Evolutionary conservation across 2,888 invertebrate species (phyloP).

Genomic region (Actias luna): DNA sequence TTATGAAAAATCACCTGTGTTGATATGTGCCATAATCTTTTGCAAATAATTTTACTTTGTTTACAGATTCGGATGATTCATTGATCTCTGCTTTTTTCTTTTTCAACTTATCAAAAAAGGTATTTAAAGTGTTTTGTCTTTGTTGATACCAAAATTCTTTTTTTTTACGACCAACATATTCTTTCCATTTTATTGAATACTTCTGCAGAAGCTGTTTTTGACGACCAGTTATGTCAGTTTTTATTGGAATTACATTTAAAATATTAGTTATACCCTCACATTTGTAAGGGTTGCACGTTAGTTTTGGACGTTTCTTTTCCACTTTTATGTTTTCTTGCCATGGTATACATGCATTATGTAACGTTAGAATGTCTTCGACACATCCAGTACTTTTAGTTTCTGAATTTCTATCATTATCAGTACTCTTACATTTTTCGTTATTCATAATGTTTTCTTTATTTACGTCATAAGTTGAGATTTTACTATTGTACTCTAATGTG

Average conservation of each 20-base stretch:
- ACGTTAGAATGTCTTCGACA: neutral
- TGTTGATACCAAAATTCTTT: slow-evolving; percentile 48
- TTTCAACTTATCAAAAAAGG: slow-evolving; percentile 66
- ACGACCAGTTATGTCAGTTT: slow-evolving; percentile 42
- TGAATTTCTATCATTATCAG: slow-evolving; percentile 21
- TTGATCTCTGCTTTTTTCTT: slow-evolving; percentile 53
- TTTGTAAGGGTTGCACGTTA: slow-evolving; percentile 14
- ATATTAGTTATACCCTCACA: slow-evolving; percentile 37
- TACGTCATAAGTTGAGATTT: neutral
- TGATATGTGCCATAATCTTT: slow-evolving; percentile 69
- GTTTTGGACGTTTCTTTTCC: neutral
- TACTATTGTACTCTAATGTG: neutral
- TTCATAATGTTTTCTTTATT: neutral
- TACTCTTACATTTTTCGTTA: neutral
- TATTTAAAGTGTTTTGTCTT: slow-evolving; percentile 56
- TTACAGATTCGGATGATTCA: slow-evolving; percentile 36
- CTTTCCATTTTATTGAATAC: slow-evolving; percentile 60
- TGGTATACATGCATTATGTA: neutral
- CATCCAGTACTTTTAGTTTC: slow-evolving; percentile 37
- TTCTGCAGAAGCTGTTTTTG: slow-evolving; percentile 50
- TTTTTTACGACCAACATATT: slow-evolving; percentile 42
- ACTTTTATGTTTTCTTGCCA: slow-evolving; percentile 12
- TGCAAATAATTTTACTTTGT: slow-evolving; percentile 51
- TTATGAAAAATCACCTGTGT: slow-evolving; percentile 51
- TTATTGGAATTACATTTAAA: slow-evolving; percentile 52